Percentiles rank a stretch among this genome's conserved stretches.
These are phyloP conservation scores for Hylaeus volcanicus DNA, from an alignment of 1,140 invertebrate genomes.

Conservation along the genomic window DNA sequence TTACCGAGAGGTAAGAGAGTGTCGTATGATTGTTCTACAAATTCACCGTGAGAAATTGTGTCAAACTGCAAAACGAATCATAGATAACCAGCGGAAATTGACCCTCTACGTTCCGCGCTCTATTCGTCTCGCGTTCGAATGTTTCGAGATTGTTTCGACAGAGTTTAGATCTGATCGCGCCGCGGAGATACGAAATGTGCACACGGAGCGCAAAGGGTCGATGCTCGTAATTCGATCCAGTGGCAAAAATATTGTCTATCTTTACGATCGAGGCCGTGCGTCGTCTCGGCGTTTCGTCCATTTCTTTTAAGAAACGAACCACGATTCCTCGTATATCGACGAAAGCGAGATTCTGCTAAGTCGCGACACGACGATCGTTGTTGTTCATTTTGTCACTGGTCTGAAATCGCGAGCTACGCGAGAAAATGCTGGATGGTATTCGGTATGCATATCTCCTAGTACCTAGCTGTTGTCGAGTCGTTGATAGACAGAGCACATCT, in stretches of 20 bases:
- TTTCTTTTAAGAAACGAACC: no score
- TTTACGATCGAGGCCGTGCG: no score
- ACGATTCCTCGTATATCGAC: background rate
- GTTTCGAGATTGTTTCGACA: no score
- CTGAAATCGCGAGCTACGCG: conserved; percentile 60
- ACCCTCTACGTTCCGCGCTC: background rate
- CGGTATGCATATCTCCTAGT: conserved; percentile 75
- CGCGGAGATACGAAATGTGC: no score
- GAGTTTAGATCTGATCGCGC: no score
- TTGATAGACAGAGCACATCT: conserved; percentile 80
- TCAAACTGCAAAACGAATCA: conserved; percentile 8
- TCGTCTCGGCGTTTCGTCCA: no score
- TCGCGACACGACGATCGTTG: background rate
- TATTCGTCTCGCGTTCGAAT: background rate
- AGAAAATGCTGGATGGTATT: conserved; percentile 70
- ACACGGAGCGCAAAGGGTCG: background rate
- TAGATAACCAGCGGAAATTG: background rate
- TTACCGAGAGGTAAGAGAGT: conserved; percentile 83
- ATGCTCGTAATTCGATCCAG: conserved; percentile 25
- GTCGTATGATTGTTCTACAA: conserved; percentile 48
- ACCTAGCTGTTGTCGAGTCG: conserved; percentile 80
- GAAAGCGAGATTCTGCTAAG: background rate
- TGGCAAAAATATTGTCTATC: background rate
- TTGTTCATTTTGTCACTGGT: conserved; percentile 65
- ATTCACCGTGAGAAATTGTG: conserved; percentile 53